Evolutionary conservation across 2,888 invertebrate genomes (phyloP), one percentile per base, ranked within the genome.

Genomic region (Dichetophora obliterata): DNA sequence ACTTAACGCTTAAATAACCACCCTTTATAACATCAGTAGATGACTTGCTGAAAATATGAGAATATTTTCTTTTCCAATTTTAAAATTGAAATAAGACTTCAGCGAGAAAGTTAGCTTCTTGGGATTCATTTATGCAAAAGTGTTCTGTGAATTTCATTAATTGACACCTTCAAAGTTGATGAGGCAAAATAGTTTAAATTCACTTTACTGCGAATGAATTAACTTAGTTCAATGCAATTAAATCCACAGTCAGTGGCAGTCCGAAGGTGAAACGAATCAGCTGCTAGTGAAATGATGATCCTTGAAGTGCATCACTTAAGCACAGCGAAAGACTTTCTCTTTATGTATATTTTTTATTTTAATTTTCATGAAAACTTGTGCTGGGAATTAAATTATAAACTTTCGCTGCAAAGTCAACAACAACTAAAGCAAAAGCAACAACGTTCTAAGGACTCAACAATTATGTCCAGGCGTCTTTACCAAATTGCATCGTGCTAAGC

Each of bases 191-290:
- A 22, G 19, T 59, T 59, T 59, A 22, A 59, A 22, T 59, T 59
- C 14, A 1, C 9, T 59, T 50, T 68, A 50, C 24, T 24, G 50
- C 68, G 68, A 68, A 68, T 68, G 68, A 68, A 68, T 68, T 68
- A 68, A 68, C 68, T 68, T 68, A 24, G 68, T 68, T 52, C 68
- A 50, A 52, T 68, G 48, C 48, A 68, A 68, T 68, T 68, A 59
- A 9, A 43, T 27, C 24, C 8, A 59, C 59, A 27, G 24, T 24
- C 59, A 59, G 59, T 16, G 27, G 59, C 59, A 59, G 22, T 16
- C 24, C 27, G 24, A 59, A 59, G 22, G 4, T 59, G 27, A 59
- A 24, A 59, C 4, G 59, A 27, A 59, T 59, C 59, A 59, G 24
- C 59, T 59, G 59, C 27, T 59, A 27, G 27, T 59, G 14, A 27